Evolutionary conservation across 2,797 vertebrate species (phyloP).

Genomic region (Mormyrus hasselquistii): DNA sequence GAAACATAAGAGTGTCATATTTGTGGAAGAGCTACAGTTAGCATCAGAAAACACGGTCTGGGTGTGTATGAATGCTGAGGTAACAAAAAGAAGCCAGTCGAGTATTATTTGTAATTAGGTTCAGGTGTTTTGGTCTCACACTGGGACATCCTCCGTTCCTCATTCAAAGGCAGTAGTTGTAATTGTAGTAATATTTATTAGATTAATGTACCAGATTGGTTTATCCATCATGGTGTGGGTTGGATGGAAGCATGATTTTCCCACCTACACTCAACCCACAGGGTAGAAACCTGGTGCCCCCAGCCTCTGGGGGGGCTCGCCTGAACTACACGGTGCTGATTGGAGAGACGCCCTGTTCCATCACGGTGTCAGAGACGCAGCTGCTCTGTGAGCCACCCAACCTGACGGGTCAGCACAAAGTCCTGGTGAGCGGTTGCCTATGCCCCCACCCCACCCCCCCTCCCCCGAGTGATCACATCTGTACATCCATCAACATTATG

Average conservation of each 20-base stretch:
- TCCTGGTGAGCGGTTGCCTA: slow-evolving; percentile 56
- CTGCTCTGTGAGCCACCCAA: slow-evolving; percentile 88
- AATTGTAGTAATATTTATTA: background rate
- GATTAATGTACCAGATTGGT: background rate
- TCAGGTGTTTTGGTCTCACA: background rate
- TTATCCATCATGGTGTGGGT: background rate
- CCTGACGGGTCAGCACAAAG: slow-evolving; percentile 87
- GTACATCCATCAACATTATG: background rate
- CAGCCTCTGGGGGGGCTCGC: slow-evolving; percentile 78
- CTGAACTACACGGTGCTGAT: slow-evolving; percentile 91
- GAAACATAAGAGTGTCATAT: background rate
- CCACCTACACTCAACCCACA: slow-evolving; percentile 40
- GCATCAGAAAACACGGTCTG: background rate
- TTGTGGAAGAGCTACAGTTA: background rate
- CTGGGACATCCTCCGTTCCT: background rate
- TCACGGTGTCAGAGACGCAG: slow-evolving; percentile 90
- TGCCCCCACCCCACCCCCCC: background rate
- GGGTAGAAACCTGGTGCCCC: slow-evolving; percentile 89
- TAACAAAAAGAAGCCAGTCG: background rate
- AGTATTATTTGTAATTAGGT: background rate
- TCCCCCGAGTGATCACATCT: background rate
- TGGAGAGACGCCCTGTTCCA: slow-evolving; percentile 78
- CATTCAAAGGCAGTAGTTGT: background rate
- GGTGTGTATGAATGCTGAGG: background rate
- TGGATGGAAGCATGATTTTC: background rate